Evolutionary conservation across 2,797 vertebrate species (phyloP), one percentile per base, ranked within the genome.

Genomic region (Thripadectes ignobilis): DNA sequence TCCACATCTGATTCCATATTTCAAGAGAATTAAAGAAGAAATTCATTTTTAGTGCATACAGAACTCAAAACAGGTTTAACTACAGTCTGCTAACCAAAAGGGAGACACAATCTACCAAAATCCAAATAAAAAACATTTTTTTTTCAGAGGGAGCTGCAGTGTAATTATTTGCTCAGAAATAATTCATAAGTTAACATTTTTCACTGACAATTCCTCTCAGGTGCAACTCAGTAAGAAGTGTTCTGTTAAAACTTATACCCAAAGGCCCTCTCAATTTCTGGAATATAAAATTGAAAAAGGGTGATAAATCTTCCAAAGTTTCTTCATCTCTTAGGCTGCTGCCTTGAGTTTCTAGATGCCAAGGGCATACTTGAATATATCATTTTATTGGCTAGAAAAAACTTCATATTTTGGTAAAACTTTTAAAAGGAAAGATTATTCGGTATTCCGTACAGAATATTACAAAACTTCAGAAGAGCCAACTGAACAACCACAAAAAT

Each of bases 111-210:
- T 71, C 86, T 97, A 89, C 77, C 30, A 78, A 92, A 75, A 84
- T 63, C n/a, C 76, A 71, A 95, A 89, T 63, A 84, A 92, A 76
- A 85, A 41, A 7, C 4, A 14, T 26, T 36, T 26, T 78, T 72
- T 55, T 41, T 67, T 57, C 71, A 91, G 69, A 92, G 61, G 21
- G 13, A 90, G n/a, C 52, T 94, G 62, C 78, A n/a, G 46, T 78
- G 38, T 93, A 87, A 93, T 77, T 88, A 94, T 93, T 92, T 91
- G 57, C 73, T 93, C 48, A 89, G 58, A 92, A 95, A 95, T 94
- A 96, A 92, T 89, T 95, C 68, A 92, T 80, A 95, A 95, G 51
- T 88, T 92, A 95, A 93, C 20, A 77, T 95, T 95, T 94, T 95
- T 94, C 46, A 79, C 68, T 61, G 34, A 89, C 66, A 93, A 22